Evolutionary conservation across 2,113 vertebrate genomes (phyloP), one percentile per base, ranked within the genome.

Genomic region (Sialia sialis): DNA sequence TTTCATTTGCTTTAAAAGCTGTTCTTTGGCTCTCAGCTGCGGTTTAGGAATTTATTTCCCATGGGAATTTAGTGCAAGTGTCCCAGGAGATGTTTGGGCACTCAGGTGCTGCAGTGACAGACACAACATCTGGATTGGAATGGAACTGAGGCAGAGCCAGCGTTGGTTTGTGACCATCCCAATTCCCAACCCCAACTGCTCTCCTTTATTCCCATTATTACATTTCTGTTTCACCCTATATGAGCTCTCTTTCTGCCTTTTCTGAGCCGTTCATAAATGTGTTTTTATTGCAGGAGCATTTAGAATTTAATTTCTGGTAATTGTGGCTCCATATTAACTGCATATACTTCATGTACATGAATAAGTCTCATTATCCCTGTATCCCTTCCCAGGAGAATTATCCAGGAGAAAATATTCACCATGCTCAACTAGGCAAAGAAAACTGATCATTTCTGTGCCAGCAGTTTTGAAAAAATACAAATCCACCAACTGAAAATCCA

Each of bases 241-340:
- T 64, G 36, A 64, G 60, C 7, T 63, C 34, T 67, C 55, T 69
- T 49, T 67, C n/a, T 81, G 69, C 56, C 49, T 60, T 64, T 72
- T 68, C 52, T 67, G 49, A 82, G n/a, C 25, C 60, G 91, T 78
- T 84, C 44, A 64, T 18, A 39, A 43, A 54, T 59, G 16, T 56
- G 36, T 34, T 91, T 93, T 91, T 79, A 59, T 78, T 78, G 44
- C 44, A 84, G 38, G 25, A 73, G 34, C 58, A 41, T 87, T 78
- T 63, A 93, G 73, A 85, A 60, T 87, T 91, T 89, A 64, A 82
- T 95, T 78, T 72, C 64, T 82, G 59, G 36, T 89, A 87, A 78
- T 82, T 69, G 54, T 90, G 75, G 32, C 68, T 87, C 69, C 32
- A 5, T 26, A 76, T 79, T 94, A 94, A 79, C 58, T 54, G 46